Percentiles rank a stretch among this genome's conserved stretches.
These are phyloP conservation scores for Acipenser transmontanus DNA, from an alignment of 2,797 vertebrate genomes.

Conservation along the genomic window DNA sequence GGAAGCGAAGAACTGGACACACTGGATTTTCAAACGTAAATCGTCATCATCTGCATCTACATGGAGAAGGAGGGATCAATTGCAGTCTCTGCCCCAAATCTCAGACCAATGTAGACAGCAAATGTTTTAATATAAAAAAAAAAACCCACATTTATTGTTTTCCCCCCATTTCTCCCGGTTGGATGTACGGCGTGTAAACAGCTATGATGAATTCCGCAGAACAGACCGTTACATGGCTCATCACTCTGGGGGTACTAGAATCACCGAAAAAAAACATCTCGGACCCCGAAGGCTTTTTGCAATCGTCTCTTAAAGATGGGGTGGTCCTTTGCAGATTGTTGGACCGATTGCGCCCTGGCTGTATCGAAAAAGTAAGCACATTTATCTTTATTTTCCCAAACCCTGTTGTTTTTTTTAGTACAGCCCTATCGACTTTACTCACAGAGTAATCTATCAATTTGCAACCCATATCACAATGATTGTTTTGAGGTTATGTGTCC, in stretches of 20 bases:
- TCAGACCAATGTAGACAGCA: slow-evolving; percentile 41
- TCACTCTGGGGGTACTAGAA: slow-evolving; percentile 88
- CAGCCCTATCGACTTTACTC: not conserved
- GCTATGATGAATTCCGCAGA: slow-evolving; percentile 91
- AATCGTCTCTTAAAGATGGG: slow-evolving; percentile 82
- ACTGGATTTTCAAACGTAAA: slow-evolving; percentile 61
- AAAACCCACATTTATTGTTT: slow-evolving; percentile 14
- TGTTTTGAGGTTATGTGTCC: slow-evolving; percentile 60
- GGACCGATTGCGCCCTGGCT: slow-evolving; percentile 86
- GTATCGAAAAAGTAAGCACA: slow-evolving; percentile 80
- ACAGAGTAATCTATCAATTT: not conserved
- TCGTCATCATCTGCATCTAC: slow-evolving; percentile 66
- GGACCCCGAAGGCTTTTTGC: slow-evolving; percentile 84
- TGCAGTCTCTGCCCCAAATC: slow-evolving; percentile 35
- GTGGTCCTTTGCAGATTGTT: slow-evolving; percentile 86
- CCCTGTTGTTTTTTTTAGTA: slow-evolving; percentile 19
- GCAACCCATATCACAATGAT: not conserved
- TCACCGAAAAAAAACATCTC: slow-evolving; percentile 93
- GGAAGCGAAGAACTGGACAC: slow-evolving; percentile 55
- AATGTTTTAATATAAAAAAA: slow-evolving; percentile 23
- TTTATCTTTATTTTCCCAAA: slow-evolving; percentile 15
- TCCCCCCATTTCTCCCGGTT: slow-evolving; percentile 26
- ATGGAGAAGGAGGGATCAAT: slow-evolving; percentile 54
- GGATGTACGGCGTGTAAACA: slow-evolving; percentile 38
- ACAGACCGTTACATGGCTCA: slow-evolving; percentile 96